A percentile compares a stretch with the other conserved stretches of the same genome.
phyloP scores from a whole-genome alignment of 2,113 vertebrate species.

The Caranx ignobilis region DNA sequence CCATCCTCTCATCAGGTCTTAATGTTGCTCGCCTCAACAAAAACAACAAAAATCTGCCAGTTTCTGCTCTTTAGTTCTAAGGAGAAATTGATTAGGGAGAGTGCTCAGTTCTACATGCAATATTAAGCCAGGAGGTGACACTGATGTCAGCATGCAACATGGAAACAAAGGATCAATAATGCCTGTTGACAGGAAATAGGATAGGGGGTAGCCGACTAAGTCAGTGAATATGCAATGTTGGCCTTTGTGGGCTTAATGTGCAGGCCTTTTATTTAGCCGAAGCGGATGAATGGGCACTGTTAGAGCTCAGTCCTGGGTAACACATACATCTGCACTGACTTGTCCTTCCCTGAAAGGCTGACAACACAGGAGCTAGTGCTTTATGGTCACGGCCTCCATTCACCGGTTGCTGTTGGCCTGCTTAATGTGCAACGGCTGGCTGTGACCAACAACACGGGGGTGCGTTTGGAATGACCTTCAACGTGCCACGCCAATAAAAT shows the following conservation, averaged over 20 bases:
- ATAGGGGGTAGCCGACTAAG: background rate
- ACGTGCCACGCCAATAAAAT: constrained; percentile 44
- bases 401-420: background rate
- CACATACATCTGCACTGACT: constrained; percentile 3
- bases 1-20: background rate
- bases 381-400: background rate
- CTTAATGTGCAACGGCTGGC: background rate
- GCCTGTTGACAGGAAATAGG: constrained; percentile 5
- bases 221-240: background rate
- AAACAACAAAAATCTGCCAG: background rate
- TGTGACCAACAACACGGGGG: background rate
- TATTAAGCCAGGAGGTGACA: constrained; percentile 28
- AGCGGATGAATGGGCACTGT: background rate
- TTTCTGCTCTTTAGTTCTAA: background rate
- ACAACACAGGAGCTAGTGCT: background rate
- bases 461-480: constrained; percentile 50
- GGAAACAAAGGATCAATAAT: constrained; percentile 58
- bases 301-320: background rate
- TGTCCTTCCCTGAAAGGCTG: constrained; percentile 1
- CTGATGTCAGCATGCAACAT: constrained; percentile 39
- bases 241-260: background rate
- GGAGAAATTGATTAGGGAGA: background rate
- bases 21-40: background rate
- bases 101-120: constrained; percentile 25
- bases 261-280: constrained; percentile 3